Percentiles rank a stretch among this genome's conserved stretches.
phyloP scores from a whole-genome alignment of 1,140 invertebrate genomes.

The Ditylenchus dipsaci region DNA sequence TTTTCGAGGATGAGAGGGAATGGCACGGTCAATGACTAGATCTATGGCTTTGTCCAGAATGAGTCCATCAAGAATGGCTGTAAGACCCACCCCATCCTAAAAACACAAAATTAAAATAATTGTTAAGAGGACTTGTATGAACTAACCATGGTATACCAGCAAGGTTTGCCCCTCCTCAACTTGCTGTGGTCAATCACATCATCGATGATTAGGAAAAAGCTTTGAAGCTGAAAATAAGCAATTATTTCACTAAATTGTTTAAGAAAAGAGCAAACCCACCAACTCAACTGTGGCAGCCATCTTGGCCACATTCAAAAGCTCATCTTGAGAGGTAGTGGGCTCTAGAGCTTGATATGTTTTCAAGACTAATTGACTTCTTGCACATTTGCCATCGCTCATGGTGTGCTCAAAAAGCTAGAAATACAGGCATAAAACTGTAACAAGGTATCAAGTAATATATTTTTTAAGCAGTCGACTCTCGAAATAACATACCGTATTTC shows the following conservation, averaged over 20 bases:
- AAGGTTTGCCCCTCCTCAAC: slow-evolving; percentile 75
- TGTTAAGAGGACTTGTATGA: no score
- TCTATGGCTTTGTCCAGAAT: slow-evolving; percentile 75
- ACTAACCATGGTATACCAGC: slow-evolving; percentile 75
- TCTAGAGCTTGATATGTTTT: slow-evolving; percentile 40
- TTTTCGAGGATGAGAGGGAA: slow-evolving; percentile 74
- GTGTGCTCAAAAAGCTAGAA: slow-evolving; percentile 47
- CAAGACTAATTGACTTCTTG: slow-evolving; percentile 38
- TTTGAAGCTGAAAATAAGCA: slow-evolving; percentile 67
- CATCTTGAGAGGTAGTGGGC: slow-evolving; percentile 24
- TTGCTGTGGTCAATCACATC: slow-evolving; percentile 84
- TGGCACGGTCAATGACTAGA: slow-evolving; percentile 73
- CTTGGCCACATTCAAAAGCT: slow-evolving; percentile 35
- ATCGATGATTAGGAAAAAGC: slow-evolving; percentile 77
- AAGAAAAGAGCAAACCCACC: slow-evolving; percentile 28
- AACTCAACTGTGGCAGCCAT: slow-evolving; percentile 50
- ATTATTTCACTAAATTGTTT: not conserved
- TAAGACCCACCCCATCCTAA: slow-evolving; percentile 71
- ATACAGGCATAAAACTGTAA: no score
- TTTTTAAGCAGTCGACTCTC: no score
- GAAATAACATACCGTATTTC: no score
- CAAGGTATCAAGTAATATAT: no score
- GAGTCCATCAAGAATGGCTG: slow-evolving; percentile 80
- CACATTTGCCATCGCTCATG: slow-evolving; percentile 48
- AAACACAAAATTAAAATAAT: not conserved